phyloP scores from a whole-genome alignment of 2,888 invertebrate genomes.

The Oscheius sp. region DNA sequence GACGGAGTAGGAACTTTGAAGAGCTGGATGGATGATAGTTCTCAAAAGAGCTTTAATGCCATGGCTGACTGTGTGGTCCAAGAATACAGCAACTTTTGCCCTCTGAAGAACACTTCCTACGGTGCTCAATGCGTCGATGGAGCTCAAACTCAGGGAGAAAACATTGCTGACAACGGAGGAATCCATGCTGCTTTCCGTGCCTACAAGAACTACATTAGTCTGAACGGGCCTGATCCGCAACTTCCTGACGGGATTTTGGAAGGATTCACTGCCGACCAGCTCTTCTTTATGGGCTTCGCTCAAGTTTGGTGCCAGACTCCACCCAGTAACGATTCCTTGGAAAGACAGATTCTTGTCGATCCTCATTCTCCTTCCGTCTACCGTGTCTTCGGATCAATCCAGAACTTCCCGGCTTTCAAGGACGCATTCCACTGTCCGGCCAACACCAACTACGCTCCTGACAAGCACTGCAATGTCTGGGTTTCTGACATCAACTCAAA shows the following conservation, averaged over 20 bases:
- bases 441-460: constrained; percentile 54
- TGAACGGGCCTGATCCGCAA: constrained; percentile 59
- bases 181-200: constrained; percentile 70
- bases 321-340: constrained; percentile 35
- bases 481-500: constrained; percentile 42
- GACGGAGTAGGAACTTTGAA: constrained; percentile 60
- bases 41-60: constrained; percentile 48
- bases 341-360: constrained; percentile 54
- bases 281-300: constrained; percentile 64
- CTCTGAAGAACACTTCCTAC: constrained; percentile 54
- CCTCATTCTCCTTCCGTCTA: constrained; percentile 62
- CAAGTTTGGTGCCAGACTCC: constrained; percentile 60
- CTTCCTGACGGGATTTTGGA: constrained; percentile 59
- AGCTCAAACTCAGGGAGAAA: constrained; percentile 77
- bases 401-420: constrained; percentile 71
- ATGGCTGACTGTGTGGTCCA: constrained; percentile 67
- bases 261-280: constrained; percentile 60
- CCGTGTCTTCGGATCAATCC: constrained; percentile 61
- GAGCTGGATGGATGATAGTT: neutral
- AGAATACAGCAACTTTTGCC: constrained; percentile 63
- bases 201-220: constrained; percentile 59
- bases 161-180: constrained; percentile 76
- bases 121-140: constrained; percentile 71
- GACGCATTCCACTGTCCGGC: constrained; percentile 69
- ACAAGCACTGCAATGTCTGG: constrained; percentile 69